Percentiles rank a stretch among this genome's conserved stretches.
phyloP scores from a whole-genome alignment of 2,888 invertebrate species.

The Phyto melanocephala region DNA sequence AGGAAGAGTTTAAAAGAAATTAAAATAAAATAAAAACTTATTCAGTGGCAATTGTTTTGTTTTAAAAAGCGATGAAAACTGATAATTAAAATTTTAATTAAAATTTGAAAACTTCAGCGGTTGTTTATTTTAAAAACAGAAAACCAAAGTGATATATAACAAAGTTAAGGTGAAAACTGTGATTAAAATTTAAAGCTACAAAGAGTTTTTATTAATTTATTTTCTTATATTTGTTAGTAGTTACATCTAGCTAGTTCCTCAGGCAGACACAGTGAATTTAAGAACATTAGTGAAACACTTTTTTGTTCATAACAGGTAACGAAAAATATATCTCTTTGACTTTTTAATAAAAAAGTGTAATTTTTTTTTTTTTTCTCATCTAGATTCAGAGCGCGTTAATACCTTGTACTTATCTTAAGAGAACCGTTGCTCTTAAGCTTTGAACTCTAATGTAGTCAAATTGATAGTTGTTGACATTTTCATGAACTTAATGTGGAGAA shows the following conservation, averaged over 20 bases:
- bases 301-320: too few species aligned
- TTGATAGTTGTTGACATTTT: too few species aligned
- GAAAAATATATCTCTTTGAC: too few species aligned
- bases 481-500: too few species aligned
- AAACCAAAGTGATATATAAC: not conserved
- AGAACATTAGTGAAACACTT: not conserved
- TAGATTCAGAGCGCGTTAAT: too few species aligned
- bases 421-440: too few species aligned
- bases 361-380: too few species aligned
- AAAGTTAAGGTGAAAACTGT: not conserved
- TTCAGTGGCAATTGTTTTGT: not conserved
- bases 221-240: not conserved
- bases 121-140: not conserved
- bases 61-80: not conserved
- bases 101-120: not conserved
- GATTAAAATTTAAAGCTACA: not conserved
- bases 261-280: constrained; percentile 3
- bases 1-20: too few species aligned
- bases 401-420: too few species aligned
- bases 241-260: not conserved
- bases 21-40: not conserved
- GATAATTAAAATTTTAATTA: not conserved
- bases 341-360: too few species aligned
- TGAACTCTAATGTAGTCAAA: too few species aligned
- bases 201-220: not conserved